Conservation (phyloP, 2,113 vertebrate genomes). For the Cnemophilus loriae region DNA sequence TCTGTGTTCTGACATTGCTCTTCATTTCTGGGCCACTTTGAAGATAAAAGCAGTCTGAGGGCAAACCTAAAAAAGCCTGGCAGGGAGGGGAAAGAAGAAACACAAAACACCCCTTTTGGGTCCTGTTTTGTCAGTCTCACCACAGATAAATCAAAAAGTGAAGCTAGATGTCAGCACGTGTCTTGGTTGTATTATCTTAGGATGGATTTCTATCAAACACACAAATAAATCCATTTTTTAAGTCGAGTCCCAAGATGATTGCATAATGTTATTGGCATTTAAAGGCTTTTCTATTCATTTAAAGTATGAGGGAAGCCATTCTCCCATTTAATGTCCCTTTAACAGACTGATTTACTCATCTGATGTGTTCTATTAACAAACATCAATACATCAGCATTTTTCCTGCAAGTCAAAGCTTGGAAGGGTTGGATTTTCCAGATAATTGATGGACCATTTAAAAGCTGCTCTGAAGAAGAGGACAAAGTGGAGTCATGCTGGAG, state of each 20-base stretch:
- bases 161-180: background rate
- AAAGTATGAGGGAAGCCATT: background rate
- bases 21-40: background rate
- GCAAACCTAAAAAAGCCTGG: background rate
- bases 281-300: background rate
- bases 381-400: background rate
- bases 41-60: slow-evolving; percentile 8
- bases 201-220: background rate
- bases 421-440: background rate
- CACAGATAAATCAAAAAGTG: background rate
- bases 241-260: background rate
- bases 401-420: background rate
- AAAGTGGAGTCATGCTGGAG: background rate
- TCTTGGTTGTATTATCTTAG: background rate
- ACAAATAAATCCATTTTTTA: background rate
- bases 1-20: background rate
- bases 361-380: background rate
- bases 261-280: background rate
- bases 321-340: background rate
- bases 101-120: background rate
- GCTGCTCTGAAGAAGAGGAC: background rate
- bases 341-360: background rate
- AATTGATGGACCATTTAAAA: background rate
- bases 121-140: background rate
- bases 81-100: background rate